Base-by-base conservation (phyloP, 1,140 invertebrate genomes). In the Ectropis grisescens region DNA sequence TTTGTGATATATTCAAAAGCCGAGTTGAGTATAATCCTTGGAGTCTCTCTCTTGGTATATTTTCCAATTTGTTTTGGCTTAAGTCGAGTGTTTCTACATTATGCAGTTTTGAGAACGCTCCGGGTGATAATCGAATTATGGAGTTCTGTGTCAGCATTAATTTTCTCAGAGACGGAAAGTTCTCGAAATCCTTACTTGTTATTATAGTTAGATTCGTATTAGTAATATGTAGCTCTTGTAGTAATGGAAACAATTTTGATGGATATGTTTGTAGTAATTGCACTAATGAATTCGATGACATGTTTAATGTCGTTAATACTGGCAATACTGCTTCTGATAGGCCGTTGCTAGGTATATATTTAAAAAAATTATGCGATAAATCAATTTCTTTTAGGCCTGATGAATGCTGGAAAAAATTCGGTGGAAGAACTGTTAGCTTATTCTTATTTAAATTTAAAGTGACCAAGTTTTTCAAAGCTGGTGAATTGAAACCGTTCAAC, bases 171-270 rank as follows among this genome's bases (percentile, higher is more conserved):
- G 88, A 86, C 2, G 92, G 90, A 52, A 95, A 95, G n/a, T 91
- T 87, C 56, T 93, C 89, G 57, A 97, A 95, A 52, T 96, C 94
- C 55, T 91, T 91, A 26, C 92, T 93, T 0, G 93, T 94, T 2
- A 97, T 85, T 30, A 95, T 90, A 1, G 88, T 92, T 8, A 96
- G 79, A 65, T 96, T 96, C 1, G 93, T 95, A 11, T 87, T 85
- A 27, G 88, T 90, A 34, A 95, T 90, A 56, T 92, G 89, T 5
- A 96, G 83, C 67, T 94, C 91, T 64, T 93, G 88, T 0, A 96
- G 82, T 7, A 87, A 70, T n/a, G 90, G 89, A 67, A 90, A 89
- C 51, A 82, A 85, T 22, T 86, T 84, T 4, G 85, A 84, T 1
- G 87, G 85, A 29, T 86, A 84, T 44, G 86, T 72, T 58, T 91